Conservation (phyloP, 2,888 invertebrate genomes). For the Azorinus chamasolen region DNA sequence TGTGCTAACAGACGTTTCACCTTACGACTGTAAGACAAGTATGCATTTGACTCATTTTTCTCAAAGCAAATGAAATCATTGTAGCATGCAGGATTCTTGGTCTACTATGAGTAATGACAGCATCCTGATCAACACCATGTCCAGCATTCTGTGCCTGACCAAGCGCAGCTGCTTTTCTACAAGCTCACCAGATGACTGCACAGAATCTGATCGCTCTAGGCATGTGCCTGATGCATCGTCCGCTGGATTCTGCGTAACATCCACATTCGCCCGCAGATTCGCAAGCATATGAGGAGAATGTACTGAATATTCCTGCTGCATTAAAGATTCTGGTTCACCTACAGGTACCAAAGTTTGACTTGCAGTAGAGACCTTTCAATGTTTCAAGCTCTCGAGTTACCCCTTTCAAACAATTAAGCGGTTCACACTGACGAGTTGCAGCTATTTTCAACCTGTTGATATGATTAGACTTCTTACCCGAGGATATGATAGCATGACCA, state of each 20-base stretch:
- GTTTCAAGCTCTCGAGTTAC: conserved; percentile 10
- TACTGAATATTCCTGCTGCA: no score
- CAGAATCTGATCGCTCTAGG: no score
- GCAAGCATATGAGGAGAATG: no score
- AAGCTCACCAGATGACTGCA: no score
- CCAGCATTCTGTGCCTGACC: not conserved
- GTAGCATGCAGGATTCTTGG: conserved; percentile 25
- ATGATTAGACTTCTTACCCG: conserved; percentile 36
- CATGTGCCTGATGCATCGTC: no score
- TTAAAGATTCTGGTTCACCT: no score
- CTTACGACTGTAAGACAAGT: conserved; percentile 5
- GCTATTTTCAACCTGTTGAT: conserved; percentile 58
- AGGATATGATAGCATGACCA: conserved; percentile 37
- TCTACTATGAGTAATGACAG: not conserved
- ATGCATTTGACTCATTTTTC: not conserved
- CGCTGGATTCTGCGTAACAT: no score
- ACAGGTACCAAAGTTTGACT: no score
- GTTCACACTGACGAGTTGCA: conserved; percentile 46
- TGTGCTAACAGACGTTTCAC: conserved; percentile 49
- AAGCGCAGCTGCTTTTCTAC: not conserved
- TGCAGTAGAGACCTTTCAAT: not conserved
- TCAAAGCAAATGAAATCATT: conserved; percentile 17
- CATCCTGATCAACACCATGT: not conserved
- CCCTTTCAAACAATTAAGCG: conserved; percentile 30
- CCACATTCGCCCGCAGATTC: no score